A percentile compares a stretch with the other conserved stretches of the same genome.
phyloP scores from a whole-genome alignment of 2,797 vertebrate genomes.

The Periophthalmus magnuspinnatus region DNA sequence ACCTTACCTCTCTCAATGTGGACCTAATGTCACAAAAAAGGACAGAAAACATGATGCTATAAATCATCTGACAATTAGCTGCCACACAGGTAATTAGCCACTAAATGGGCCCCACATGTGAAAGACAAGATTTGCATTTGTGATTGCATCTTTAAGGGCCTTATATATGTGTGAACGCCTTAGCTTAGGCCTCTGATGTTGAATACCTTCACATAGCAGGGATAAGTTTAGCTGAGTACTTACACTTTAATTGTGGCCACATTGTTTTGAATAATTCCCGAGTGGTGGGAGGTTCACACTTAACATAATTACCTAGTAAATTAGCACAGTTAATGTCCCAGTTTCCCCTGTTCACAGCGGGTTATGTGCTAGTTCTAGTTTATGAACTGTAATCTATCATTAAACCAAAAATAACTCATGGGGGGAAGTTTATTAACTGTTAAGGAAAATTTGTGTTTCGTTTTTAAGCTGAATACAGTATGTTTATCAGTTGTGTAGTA shows the following conservation, averaged over 20 bases:
- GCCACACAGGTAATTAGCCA: background rate
- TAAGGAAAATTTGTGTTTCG: background rate
- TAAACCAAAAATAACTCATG: background rate
- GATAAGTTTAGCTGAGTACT: no score
- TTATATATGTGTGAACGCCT: background rate
- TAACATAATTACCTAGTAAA: background rate
- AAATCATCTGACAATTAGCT: background rate
- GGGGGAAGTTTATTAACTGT: no score
- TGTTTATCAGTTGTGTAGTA: no score
- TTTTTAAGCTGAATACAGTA: background rate
- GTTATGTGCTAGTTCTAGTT: background rate
- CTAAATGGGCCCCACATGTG: background rate
- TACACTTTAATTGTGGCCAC: background rate
- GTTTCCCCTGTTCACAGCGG: background rate
- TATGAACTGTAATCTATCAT: background rate
- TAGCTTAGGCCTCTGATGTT: no score
- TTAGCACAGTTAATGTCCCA: background rate
- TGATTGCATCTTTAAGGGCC: background rate
- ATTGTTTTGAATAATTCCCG: background rate
- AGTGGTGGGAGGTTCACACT: background rate
- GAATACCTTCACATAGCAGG: no score
- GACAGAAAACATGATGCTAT: constrained; percentile 30
- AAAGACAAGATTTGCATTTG: background rate
- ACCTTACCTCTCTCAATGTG: no score
- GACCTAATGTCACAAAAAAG: no score